phyloP scores from a whole-genome alignment of 2,113 vertebrate species.

The Cervus canadensis region DNA sequence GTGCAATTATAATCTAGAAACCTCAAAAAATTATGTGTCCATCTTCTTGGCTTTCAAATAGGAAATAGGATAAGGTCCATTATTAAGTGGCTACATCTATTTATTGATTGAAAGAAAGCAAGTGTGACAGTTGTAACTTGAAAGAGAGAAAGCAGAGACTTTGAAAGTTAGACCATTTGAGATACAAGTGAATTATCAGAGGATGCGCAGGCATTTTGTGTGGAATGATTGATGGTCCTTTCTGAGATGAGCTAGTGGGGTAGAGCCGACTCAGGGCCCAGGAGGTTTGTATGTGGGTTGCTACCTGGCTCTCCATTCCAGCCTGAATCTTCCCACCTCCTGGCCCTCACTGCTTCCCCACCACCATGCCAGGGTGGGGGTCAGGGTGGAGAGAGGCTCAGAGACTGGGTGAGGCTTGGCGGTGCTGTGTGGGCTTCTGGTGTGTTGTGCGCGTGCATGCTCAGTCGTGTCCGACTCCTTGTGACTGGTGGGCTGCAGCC shows the following conservation, averaged over 20 bases:
- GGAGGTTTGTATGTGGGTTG: background rate
- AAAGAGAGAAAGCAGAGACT: slow-evolving; percentile 40
- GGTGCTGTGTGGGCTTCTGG: background rate
- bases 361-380: background rate
- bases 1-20: slow-evolving; percentile 49
- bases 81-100: slow-evolving; percentile 54
- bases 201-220: background rate
- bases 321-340: background rate
- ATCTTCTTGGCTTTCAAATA: slow-evolving; percentile 46
- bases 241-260: background rate
- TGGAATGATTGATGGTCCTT: background rate
- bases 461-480: background rate
- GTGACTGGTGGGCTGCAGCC: background rate
- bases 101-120: slow-evolving; percentile 59
- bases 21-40: slow-evolving; percentile 26
- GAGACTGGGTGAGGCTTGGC: background rate
- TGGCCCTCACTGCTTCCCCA: background rate
- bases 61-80: slow-evolving; percentile 28
- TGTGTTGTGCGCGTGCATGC: rapidly evolving
- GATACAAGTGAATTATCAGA: background rate
- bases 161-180: slow-evolving; percentile 30
- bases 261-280: background rate
- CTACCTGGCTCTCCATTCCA: background rate
- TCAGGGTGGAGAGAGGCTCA: background rate
- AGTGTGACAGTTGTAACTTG: slow-evolving; percentile 30